Base-by-base conservation (phyloP, 2,113 vertebrate species). In the Tenrec ecaudatus region DNA sequence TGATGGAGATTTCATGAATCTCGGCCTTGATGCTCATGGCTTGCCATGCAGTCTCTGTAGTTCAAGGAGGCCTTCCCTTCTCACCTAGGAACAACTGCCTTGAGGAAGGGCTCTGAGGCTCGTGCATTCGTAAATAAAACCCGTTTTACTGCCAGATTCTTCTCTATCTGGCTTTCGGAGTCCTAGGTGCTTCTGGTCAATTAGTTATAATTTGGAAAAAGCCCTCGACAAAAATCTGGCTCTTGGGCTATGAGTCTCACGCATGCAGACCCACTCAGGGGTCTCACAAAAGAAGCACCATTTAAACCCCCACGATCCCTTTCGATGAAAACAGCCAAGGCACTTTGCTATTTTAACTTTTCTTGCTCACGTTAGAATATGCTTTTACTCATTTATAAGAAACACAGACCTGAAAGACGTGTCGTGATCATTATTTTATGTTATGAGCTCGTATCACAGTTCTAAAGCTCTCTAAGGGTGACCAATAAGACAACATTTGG, bases 401-500 rank as follows among this genome's bases (percentile, higher is more conserved):
- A 89, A 57, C 20, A 23, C 77, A 89, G 57, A 75, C 82, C 71
- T 27, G 62, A 31, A 75, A 76, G 40, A 57, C 86, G 85, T 33
- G 53, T 92, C 94, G 88, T 82, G 86, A 93, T 91, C 76, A 89
- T 27, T 4, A n/a, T 11, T 11, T 87, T 79, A 33, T 80, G 92
- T 87, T 92, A 78, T 68, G 33, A 85, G 38, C 31, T 89, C 33
- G 3, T 92, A 33, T 94, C 95, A 95, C 92, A 95, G 95, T 95
- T 91, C 58, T 79, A 73, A 83, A 69, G 53, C 31, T 82, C 33
- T 86, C 53, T 33, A 10, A 79, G 83, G 47, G 7, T 36, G 23
- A 94, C n/a, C 43, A 89, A 80, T 82, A 93, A 89, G 47, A 84
- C 73, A 86, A 77, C 53, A 58, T 20, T 90, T 57, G 66, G 78